These are phyloP conservation scores for Margaritifera margaritifera DNA, from an alignment of 2,888 invertebrate species.

Conservation along the genomic window DNA sequence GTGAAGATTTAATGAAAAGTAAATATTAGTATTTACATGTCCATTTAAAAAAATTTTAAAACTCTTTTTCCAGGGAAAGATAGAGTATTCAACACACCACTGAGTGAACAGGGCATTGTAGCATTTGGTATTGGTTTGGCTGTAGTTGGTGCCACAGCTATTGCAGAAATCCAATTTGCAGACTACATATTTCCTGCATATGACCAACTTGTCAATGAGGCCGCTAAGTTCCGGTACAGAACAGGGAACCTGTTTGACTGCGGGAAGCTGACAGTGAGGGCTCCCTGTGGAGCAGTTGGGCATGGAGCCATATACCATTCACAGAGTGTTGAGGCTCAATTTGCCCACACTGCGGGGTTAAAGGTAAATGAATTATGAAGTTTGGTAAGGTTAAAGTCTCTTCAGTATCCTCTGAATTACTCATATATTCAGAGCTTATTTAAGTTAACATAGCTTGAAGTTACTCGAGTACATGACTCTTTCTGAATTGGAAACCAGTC, in stretches of 20 bases:
- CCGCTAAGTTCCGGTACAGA: conserved; percentile 94
- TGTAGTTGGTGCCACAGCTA: conserved; percentile 91
- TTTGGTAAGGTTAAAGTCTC: not conserved
- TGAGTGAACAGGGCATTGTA: conserved; percentile 80
- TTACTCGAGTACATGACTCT: too few species aligned
- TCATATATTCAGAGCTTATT: too few species aligned
- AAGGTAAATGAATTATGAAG: conserved; percentile 78
- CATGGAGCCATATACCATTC: conserved; percentile 99
- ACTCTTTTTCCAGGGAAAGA: conserved; percentile 76
- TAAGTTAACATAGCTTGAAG: too few species aligned
- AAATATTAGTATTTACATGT: too few species aligned
- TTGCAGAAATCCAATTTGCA: conserved; percentile 99
- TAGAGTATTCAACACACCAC: conserved; percentile 93
- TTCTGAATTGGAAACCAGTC: too few species aligned
- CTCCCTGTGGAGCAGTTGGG: conserved; percentile 98
- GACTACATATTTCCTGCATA: conserved; percentile 99
- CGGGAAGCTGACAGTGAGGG: conserved; percentile 90
- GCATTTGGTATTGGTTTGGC: conserved; percentile 97
- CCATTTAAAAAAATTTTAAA: too few species aligned
- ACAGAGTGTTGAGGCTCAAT: conserved; percentile 97
- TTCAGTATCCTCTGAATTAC: too few species aligned
- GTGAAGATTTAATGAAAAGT: too few species aligned
- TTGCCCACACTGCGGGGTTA: conserved; percentile 94
- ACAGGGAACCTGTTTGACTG: conserved; percentile 92
- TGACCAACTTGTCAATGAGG: conserved; percentile 85